These are phyloP conservation scores for Crotalus horridus DNA, from an alignment of 2,113 vertebrate genomes.

Conservation along the genomic window DNA sequence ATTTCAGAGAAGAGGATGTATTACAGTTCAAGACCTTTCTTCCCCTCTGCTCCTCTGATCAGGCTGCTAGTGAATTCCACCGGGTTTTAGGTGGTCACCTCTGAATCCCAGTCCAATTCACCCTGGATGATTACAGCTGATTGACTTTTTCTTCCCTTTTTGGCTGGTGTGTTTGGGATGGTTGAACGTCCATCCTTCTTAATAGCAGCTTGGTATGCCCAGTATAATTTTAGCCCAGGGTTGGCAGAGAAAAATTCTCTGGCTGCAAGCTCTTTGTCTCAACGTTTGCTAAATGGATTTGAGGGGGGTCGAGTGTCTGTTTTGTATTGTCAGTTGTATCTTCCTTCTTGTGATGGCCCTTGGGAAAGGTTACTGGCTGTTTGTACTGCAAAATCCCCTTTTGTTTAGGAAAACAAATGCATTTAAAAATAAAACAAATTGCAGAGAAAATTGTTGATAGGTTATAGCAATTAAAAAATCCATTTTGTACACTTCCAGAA, in stretches of 20 bases:
- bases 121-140: constrained; percentile 34
- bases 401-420: background rate
- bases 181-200: constrained; percentile 33
- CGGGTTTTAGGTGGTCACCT: constrained; percentile 21
- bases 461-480: background rate
- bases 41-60: constrained; percentile 30
- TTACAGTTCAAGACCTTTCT: constrained; percentile 21
- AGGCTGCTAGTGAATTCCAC: constrained; percentile 18
- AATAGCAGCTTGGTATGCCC: constrained; percentile 42
- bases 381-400: background rate
- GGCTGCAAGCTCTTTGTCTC: background rate
- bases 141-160: constrained; percentile 40
- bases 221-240: constrained; percentile 27
- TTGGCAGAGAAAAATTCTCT: constrained; percentile 16
- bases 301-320: background rate
- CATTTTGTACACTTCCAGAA: background rate
- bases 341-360: background rate
- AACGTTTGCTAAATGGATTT: background rate
- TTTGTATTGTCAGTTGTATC: background rate
- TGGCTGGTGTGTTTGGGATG: constrained; percentile 16
- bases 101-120: constrained; percentile 35
- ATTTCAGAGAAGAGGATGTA: constrained; percentile 24
- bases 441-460: background rate
- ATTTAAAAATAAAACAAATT: background rate
- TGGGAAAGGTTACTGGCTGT: background rate